Conservation (phyloP, 2,888 invertebrate genomes). For the Agrochola circellaris region DNA sequence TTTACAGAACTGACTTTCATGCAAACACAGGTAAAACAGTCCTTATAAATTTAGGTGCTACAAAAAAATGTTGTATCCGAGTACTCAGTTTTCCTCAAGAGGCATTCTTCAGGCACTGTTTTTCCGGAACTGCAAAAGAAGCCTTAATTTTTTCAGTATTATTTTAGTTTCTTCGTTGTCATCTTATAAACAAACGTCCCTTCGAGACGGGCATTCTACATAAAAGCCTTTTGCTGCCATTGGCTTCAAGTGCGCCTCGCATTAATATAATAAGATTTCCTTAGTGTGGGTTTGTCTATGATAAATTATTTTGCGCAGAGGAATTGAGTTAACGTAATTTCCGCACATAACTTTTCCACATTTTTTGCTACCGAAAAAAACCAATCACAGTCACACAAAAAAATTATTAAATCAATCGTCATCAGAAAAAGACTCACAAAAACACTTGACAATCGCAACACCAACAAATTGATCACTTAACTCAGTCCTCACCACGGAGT, state of each 20-base stretch:
- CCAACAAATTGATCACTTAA: constrained; percentile 41
- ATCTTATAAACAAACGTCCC: background rate
- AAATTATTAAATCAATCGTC: background rate
- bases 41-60: background rate
- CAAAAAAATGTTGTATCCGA: background rate
- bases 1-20: background rate
- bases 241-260: too few species aligned
- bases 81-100: background rate
- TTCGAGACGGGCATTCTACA: background rate
- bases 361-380: background rate
- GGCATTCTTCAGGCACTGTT: background rate
- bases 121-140: background rate
- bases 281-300: background rate
- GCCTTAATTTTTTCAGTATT: background rate
- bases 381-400: background rate
- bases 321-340: background rate
- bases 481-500: background rate
- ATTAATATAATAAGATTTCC: background rate
- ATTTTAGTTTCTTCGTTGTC: background rate
- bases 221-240: background rate
- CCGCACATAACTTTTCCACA: background rate
- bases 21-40: background rate
- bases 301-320: background rate
- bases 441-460: constrained; percentile 22
- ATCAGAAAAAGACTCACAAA: background rate